Percentiles rank a stretch among this genome's conserved stretches.
Evolutionary conservation across 2,888 invertebrate species (phyloP).

Genomic region (Drosophila diplacantha): DNA sequence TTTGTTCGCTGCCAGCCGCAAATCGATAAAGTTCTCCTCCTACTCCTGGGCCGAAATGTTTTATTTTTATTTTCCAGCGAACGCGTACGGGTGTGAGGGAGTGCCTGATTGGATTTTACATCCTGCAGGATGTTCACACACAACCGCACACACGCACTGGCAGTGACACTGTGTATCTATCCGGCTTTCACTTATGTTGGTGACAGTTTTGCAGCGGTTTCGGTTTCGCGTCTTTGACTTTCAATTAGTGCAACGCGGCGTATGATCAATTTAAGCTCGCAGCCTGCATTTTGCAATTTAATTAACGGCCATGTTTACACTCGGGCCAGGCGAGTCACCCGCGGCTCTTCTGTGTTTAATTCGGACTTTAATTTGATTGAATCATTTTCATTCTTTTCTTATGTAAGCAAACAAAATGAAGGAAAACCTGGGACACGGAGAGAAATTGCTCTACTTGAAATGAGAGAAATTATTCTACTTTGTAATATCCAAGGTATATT

Average conservation of each 20-base stretch:
- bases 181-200: slow-evolving; percentile 16
- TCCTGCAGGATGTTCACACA: slow-evolving; percentile 25
- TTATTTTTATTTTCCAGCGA: slow-evolving; percentile 35
- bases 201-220: slow-evolving; percentile 37
- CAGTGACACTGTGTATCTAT: slow-evolving; percentile 23
- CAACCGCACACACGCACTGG: slow-evolving; percentile 5
- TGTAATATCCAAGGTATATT: too few relatives aligned
- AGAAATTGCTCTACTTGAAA: neutral
- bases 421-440: neutral
- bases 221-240: slow-evolving; percentile 36
- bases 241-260: slow-evolving; percentile 49
- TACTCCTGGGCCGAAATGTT: slow-evolving; percentile 35
- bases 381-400: neutral
- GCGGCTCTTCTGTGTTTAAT: slow-evolving; percentile 20
- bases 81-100: slow-evolving; percentile 7
- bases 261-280: slow-evolving; percentile 37
- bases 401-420: slow-evolving; percentile 14
- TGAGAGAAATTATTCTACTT: neutral
- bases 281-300: slow-evolving; percentile 26
- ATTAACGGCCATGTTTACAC: slow-evolving; percentile 20
- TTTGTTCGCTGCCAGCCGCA: slow-evolving; percentile 34
- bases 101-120: slow-evolving; percentile 51
- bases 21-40: slow-evolving; percentile 38
- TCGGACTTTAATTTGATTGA: slow-evolving; percentile 24
- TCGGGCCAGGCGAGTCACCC: neutral